phyloP scores from a whole-genome alignment of 2,888 invertebrate species.

The Brachycybe producta region DNA sequence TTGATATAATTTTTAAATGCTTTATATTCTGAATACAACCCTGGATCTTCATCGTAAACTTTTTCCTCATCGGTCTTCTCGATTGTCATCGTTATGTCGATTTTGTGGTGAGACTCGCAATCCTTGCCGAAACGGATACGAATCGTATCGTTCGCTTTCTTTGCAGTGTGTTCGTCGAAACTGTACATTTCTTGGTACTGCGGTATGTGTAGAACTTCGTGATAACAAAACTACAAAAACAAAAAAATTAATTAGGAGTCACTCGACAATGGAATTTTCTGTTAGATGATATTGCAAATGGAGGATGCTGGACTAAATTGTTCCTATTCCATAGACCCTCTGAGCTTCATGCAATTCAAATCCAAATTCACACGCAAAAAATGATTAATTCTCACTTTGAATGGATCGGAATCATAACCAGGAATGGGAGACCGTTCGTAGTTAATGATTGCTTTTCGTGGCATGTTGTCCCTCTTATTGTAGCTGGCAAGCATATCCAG shows the following conservation, averaged over 20 bases:
- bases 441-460: conserved; percentile 11
- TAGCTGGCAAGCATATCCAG: conserved; percentile 13
- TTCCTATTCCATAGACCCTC: no score
- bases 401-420: conserved; percentile 18
- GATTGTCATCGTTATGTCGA: neutral
- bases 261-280: no score
- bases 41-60: neutral
- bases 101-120: conserved; percentile 14
- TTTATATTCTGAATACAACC: neutral
- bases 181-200: neutral
- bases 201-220: neutral
- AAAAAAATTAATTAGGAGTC: no score
- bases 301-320: no score
- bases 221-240: conserved; percentile 13
- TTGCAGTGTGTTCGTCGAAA: conserved; percentile 2
- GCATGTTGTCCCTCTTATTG: neutral
- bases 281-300: no score
- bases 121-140: conserved; percentile 13
- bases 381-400: no score
- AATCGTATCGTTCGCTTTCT: conserved; percentile 7
- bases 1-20: conserved; percentile 15
- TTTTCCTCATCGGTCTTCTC: conserved; percentile 19
- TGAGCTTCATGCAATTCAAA: no score
- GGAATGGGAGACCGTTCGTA: conserved; percentile 18
- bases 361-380: no score